Base-by-base conservation (phyloP, 2,888 invertebrate genomes). In the Agrotis clavis region DNA sequence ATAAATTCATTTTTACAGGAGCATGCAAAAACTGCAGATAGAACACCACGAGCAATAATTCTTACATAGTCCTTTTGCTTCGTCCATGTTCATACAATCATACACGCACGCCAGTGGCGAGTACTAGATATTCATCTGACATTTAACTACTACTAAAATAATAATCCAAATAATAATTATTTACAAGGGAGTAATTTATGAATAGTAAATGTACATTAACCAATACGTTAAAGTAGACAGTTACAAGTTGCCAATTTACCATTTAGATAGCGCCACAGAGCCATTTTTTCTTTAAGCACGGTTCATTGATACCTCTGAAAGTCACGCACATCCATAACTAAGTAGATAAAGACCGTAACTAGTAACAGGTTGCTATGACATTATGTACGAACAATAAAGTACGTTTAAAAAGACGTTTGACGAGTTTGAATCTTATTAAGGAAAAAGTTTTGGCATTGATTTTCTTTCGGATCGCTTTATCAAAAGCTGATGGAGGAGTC, bases 321-420 rank as follows among this genome's bases (percentile, higher is more conserved):
- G 59, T 69, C 80, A 74, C 74, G 74, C 74, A 73, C 13, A 60
- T 16, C 56, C 67, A 59, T 68, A 47, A 18, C 77, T 67, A 67
- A 82, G 18, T 47, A 63, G 30, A 35, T 67, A 69, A 80, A 53
- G 16, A 74, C 79, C 79, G 66, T 51, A 61, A 71, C 82, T 63
- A 66, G 62, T 63, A 67, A 82, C 66, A 67, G 72, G 82, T 82
- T 79, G 63, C 72, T 64, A 67, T 82, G 78, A 79, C 72, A 79
- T 71, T 75, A 76, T 41, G 63, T 67, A 61, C n/a, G 21, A 70
- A 41, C 18, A 76, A 57, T 65, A 25, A 71, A 56, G 14, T 74
- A n/a, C 41, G 48, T 67, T 80, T 53, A 19, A 54, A 74, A 80
- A 67, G 50, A n/a, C 14, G 62, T 75, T 62, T n/a, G 9, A 51